Evolutionary conservation across 2,888 invertebrate species (phyloP), one percentile per base, ranked within the genome.

Genomic region (Philonicus albiceps): DNA sequence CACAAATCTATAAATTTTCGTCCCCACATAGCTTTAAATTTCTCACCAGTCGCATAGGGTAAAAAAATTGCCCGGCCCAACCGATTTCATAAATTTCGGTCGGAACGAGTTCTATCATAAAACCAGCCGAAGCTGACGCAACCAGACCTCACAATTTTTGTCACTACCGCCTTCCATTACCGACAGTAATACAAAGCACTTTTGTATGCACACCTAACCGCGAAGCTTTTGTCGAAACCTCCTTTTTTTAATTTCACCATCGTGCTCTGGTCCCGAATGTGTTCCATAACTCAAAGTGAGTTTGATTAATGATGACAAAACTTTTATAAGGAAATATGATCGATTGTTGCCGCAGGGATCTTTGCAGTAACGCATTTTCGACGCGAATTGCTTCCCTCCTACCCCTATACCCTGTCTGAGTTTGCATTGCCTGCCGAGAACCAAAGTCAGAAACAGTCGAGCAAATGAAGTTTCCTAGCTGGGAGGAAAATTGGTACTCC

Each of bases 261-360:
- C 64, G 27, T 19, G 64, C 31, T 55, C 80, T 49, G 27, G 22
- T 13, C 43, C 30, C 53, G 80, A 80, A 80, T 53, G 53, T 53
- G 80, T 55, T 80, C 34, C 80, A 80, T 80, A 80, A 80, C 80
- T 80, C 80, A 80, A 49, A 49, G 16, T 53, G 53, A 80, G 80
- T 80, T 80, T 87, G 87, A 87, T 87, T 85, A 87, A 87, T 87
- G 85, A 40, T 55, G 72, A 78, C 74, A 75, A 87, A 87, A 87
- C 81, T 87, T 87, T 87, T 87, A 85, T 86, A 87, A 87, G 80
- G 81, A 76, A 76, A 76, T 64, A 86, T 87, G 87, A 87, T 87
- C 87, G 87, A 87, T 87, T 87, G 87, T 86, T 80, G 27, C 80
- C 85, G 81, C 43, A 27, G 73, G 78, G 76, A 40, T 76, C 40